Percentiles rank a stretch among this genome's conserved stretches.
Conservation (phyloP, 2,113 vertebrate species). For the Thymallus thymallus region DNA sequence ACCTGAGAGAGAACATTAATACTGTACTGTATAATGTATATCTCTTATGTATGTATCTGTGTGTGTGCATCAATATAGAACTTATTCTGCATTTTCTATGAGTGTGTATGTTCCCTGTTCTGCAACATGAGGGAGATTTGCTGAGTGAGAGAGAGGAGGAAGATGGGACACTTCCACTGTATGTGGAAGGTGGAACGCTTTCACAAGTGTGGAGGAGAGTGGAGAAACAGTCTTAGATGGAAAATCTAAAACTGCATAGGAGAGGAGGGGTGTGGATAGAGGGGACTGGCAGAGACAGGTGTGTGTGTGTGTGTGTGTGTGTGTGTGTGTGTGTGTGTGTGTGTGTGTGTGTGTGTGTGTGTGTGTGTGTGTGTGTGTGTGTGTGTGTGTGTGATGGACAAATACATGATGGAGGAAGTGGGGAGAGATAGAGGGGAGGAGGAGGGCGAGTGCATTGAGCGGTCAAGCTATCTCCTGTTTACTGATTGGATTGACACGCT, state of each 20-base stretch:
- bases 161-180: too few relatives aligned
- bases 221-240: neutral
- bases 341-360: neutral
- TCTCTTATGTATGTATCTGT: neutral
- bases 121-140: neutral
- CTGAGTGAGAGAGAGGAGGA: neutral
- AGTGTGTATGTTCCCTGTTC: neutral
- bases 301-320: neutral
- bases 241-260: neutral
- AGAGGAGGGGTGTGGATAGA: conserved; percentile 4
- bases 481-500: conserved; percentile 41
- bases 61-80: neutral
- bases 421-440: neutral
- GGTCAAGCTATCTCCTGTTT: conserved; percentile 37
- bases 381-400: conserved; percentile 15
- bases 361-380: conserved; percentile 1
- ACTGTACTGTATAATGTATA: neutral
- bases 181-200: neutral
- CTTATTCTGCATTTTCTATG: neutral
- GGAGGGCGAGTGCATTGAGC: neutral
- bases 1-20: neutral
- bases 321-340: conserved; percentile 11
- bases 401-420: neutral
- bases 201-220: neutral
- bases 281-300: neutral